phyloP scores from a whole-genome alignment of 23 tunicate genomes.

The Oikopleura dioica region DNA sequence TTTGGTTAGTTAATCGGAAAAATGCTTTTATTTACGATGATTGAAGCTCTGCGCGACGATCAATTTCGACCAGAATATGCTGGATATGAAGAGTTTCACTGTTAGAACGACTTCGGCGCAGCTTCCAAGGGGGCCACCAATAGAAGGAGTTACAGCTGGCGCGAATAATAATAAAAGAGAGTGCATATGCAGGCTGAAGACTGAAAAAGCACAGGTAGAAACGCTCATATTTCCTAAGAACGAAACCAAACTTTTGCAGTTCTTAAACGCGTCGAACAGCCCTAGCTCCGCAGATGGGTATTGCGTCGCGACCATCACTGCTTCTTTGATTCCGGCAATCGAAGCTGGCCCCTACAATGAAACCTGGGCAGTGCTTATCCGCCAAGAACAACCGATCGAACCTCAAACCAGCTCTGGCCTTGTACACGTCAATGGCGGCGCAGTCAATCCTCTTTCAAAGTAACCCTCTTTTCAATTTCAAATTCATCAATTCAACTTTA shows the following conservation, averaged over 20 bases:
- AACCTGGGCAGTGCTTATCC: neutral
- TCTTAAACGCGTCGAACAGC: neutral
- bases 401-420: too few relatives aligned
- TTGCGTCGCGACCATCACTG: neutral
- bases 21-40: too few relatives aligned
- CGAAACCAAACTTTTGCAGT: too few relatives aligned
- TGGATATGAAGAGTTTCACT: conserved; percentile 1
- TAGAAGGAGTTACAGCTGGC: too few relatives aligned
- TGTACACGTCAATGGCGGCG: too few relatives aligned
- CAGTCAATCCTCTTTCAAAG: neutral
- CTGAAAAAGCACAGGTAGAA: too few relatives aligned
- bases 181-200: too few relatives aligned
- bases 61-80: neutral
- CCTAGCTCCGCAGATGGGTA: neutral
- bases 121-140: too few relatives aligned
- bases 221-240: too few relatives aligned
- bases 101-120: too few relatives aligned
- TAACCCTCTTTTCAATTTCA: neutral
- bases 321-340: neutral
- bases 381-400: conserved; percentile 12
- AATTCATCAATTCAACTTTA: neutral
- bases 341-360: neutral
- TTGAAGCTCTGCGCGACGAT: neutral
- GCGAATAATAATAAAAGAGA: too few relatives aligned
- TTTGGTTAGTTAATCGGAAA: too few relatives aligned